Evolutionary conservation across 2,113 vertebrate species (phyloP).

Genomic region (Oncorhynchus masou): DNA sequence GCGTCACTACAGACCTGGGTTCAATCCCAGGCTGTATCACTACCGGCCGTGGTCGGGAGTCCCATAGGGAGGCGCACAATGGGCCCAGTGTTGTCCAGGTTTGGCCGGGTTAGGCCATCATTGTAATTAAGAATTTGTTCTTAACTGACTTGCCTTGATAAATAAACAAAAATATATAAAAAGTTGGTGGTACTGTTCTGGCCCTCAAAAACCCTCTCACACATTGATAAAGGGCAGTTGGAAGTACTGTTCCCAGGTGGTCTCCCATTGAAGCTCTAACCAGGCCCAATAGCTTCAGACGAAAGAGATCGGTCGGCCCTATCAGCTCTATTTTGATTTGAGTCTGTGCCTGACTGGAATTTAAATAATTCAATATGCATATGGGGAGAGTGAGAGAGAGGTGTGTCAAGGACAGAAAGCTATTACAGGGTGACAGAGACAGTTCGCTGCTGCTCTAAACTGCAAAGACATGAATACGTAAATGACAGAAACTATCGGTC

Average conservation of each 20-base stretch:
- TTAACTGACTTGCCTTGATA: too few species aligned
- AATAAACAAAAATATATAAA: too few species aligned
- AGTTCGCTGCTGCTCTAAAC: neutral
- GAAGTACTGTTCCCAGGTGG: too few species aligned
- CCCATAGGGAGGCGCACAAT: too few species aligned
- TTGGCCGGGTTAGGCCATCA: too few species aligned
- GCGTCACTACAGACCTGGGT: too few species aligned
- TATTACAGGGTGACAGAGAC: constrained; percentile 8
- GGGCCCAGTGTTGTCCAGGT: too few species aligned
- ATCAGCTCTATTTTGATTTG: constrained; percentile 7
- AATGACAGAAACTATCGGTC: constrained; percentile 21
- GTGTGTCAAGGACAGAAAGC: neutral
- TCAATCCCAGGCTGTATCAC: too few species aligned
- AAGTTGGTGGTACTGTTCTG: neutral
- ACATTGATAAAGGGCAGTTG: neutral
- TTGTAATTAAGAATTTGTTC: too few species aligned
- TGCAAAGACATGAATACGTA: constrained; percentile 11
- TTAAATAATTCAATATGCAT: constrained; percentile 24
- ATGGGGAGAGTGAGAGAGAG: neutral
- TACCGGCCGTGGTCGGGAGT: too few species aligned
- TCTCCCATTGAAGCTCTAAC: too few species aligned
- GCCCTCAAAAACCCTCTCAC: neutral
- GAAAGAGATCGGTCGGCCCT: constrained; percentile 11
- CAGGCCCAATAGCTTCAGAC: neutral
- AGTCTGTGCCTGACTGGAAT: constrained; percentile 31